Evolutionary conservation across 2,113 vertebrate genomes (phyloP).

Genomic region (Phalacrocorax aristotelis): DNA sequence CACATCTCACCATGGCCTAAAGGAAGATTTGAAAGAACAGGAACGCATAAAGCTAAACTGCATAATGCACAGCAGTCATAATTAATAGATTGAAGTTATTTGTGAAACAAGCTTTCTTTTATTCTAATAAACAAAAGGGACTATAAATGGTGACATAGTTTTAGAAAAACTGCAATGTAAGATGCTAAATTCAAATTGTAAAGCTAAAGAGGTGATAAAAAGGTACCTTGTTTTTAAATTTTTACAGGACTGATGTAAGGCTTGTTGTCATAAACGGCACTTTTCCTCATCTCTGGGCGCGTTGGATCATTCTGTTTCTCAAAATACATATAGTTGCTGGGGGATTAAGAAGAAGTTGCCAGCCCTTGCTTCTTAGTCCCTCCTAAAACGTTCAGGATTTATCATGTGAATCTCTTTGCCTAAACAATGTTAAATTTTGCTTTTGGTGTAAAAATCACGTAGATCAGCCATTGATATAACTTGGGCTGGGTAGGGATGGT

Average conservation of each 20-base stretch:
- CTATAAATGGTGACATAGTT: background rate
- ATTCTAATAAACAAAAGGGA: background rate
- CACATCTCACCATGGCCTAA: conserved; percentile 22
- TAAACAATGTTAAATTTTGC: background rate
- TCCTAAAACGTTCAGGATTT: background rate
- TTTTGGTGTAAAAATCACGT: background rate
- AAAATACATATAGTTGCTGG: background rate
- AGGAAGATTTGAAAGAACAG: conserved; percentile 26
- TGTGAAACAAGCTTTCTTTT: conserved; percentile 15
- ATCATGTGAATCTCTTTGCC: background rate
- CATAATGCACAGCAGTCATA: conserved; percentile 20
- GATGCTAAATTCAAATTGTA: background rate
- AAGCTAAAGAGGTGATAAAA: background rate
- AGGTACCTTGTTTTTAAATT: background rate
- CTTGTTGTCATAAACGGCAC: background rate
- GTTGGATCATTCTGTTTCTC: background rate
- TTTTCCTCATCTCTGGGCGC: background rate
- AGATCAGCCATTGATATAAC: background rate
- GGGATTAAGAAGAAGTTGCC: background rate
- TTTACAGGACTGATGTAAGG: background rate
- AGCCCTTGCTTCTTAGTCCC: background rate
- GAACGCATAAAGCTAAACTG: conserved; percentile 18
- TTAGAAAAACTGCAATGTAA: background rate
- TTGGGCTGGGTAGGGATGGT: conserved; percentile 12
- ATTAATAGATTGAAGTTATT: conserved; percentile 44